phyloP scores from a whole-genome alignment of 92 coral and sea anemone genomes.

The Diadumene lineata region DNA sequence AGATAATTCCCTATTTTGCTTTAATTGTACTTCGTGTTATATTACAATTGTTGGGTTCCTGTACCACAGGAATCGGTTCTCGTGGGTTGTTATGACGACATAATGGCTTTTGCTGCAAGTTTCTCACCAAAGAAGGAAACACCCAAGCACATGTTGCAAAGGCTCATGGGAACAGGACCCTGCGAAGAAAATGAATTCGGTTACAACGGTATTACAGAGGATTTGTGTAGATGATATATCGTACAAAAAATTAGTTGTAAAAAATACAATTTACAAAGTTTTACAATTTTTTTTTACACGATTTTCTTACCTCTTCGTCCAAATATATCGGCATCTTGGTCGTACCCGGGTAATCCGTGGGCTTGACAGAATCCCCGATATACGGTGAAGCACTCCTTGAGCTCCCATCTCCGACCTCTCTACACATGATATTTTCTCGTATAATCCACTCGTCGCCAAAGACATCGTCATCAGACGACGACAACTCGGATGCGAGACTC shows the following conservation, averaged over 20 bases:
- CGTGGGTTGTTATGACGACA: background rate
- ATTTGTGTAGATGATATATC: no score
- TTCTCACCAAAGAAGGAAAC: slow-evolving; percentile 84
- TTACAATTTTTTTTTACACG: background rate
- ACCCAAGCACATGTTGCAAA: slow-evolving; percentile 75
- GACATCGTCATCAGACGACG: slow-evolving; percentile 22
- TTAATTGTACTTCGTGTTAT: no score
- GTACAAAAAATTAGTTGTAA: no score
- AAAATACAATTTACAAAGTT: background rate
- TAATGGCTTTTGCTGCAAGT: slow-evolving; percentile 3
- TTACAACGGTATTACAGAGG: no score
- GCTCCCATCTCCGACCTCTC: slow-evolving; percentile 65
- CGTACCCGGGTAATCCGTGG: background rate
- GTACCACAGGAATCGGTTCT: background rate
- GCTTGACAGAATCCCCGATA: slow-evolving; percentile 19
- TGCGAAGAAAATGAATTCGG: slow-evolving; percentile 17
- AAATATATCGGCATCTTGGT: slow-evolving; percentile 23
- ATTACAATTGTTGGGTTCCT: no score
- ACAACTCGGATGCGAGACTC: slow-evolving; percentile 27
- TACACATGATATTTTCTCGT: slow-evolving; percentile 47
- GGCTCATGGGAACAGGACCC: slow-evolving; percentile 70
- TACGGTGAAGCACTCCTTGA: slow-evolving; percentile 63
- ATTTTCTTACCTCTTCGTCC: slow-evolving; percentile 50
- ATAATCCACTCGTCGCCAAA: slow-evolving; percentile 53
- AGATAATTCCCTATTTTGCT: no score